Evolutionary conservation across 2,113 vertebrate species (phyloP).

Genomic region (Albula goreensis): DNA sequence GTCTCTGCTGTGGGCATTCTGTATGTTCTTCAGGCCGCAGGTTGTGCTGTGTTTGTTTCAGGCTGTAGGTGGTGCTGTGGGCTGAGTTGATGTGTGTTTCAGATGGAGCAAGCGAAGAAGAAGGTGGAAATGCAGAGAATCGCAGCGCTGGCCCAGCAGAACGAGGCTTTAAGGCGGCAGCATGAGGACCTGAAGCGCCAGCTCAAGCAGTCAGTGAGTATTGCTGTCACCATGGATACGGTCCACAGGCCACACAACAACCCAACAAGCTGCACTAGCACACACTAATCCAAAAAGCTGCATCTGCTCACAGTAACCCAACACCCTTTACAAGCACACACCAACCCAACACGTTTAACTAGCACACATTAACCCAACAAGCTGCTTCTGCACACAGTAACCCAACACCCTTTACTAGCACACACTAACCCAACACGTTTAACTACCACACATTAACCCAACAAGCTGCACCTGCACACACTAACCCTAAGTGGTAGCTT

Average conservation of each 20-base stretch:
- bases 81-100: not conserved
- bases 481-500: no score
- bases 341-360: no score
- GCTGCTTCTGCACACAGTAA: no score
- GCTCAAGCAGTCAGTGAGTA: conserved; percentile 38
- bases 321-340: not conserved
- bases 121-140: conserved; percentile 26
- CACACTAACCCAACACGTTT: no score
- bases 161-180: conserved; percentile 21
- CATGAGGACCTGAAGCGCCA: conserved; percentile 12
- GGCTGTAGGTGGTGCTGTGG: conserved; percentile 19
- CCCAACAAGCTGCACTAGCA: no score
- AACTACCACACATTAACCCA: not conserved
- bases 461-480: not conserved
- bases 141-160: not conserved
- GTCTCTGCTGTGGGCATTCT: not conserved
- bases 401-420: no score
- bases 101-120: conserved; percentile 44
- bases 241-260: not conserved
- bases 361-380: no score
- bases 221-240: not conserved
- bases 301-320: not conserved
- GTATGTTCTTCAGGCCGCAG: not conserved
- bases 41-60: conserved; percentile 18
- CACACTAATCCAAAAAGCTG: not conserved